These are phyloP conservation scores for Acleris laterana DNA, from an alignment of 2,888 invertebrate species.

Conservation along the genomic window DNA sequence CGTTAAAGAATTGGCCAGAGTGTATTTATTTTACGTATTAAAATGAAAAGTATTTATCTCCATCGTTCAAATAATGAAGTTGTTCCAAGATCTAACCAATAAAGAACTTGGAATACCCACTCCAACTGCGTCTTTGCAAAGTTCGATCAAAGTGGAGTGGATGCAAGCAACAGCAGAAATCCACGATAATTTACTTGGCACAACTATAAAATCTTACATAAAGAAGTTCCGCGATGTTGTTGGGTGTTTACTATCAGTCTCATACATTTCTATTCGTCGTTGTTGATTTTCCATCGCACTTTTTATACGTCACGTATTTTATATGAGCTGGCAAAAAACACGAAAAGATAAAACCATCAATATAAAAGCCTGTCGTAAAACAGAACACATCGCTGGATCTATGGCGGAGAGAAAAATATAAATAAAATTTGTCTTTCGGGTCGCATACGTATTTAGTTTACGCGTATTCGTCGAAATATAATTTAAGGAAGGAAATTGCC, in stretches of 20 bases:
- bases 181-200: conserved; percentile 24
- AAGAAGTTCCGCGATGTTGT: conserved; percentile 20
- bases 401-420: conserved; percentile 60
- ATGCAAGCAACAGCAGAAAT: conserved; percentile 19
- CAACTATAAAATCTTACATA: conserved; percentile 26
- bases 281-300: conserved; percentile 38
- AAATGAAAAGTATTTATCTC: not conserved
- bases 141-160: conserved; percentile 21
- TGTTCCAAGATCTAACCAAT: conserved; percentile 7
- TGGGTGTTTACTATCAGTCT: conserved; percentile 37
- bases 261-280: conserved; percentile 40
- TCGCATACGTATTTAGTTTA: conserved; percentile 78
- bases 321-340: conserved; percentile 44
- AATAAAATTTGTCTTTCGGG: conserved; percentile 77
- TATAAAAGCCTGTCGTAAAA: conserved; percentile 67
- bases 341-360: conserved; percentile 58
- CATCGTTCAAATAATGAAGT: conserved; percentile 1
- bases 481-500: conserved; percentile 82
- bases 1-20: too few relatives aligned
- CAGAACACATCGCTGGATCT: conserved; percentile 49
- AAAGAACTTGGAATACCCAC: conserved; percentile 7
- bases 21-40: too few relatives aligned
- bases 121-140: conserved; percentile 21
- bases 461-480: conserved; percentile 78
- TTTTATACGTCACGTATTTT: conserved; percentile 44